phyloP scores from a whole-genome alignment of 1,140 invertebrate genomes.

The Penaeus vannamei region DNA sequence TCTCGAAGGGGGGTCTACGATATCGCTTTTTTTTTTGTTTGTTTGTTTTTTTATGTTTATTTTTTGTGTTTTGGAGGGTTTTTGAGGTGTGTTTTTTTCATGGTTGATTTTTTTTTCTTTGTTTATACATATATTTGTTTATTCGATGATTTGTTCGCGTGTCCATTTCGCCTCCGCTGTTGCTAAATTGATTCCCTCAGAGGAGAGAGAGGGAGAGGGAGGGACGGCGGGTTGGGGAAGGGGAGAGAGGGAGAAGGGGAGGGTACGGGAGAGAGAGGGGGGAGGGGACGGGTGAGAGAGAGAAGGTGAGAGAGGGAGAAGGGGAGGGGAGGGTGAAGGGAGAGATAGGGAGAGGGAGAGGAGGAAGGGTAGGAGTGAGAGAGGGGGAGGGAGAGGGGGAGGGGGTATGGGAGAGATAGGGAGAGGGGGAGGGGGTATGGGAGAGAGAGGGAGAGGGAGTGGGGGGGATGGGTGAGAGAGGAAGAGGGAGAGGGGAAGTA shows the following conservation, averaged over 20 bases:
- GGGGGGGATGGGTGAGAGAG: neutral
- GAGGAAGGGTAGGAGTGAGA: neutral
- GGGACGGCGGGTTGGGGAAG: neutral
- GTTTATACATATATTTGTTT: neutral
- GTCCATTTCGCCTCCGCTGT: neutral
- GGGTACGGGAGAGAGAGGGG: neutral
- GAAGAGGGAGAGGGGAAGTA: constrained; percentile 10
- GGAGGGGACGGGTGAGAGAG: neutral
- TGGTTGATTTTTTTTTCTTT: neutral
- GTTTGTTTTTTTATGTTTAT: too few relatives aligned
- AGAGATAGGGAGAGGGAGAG: neutral
- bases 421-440: neutral
- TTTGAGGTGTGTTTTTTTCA: neutral
- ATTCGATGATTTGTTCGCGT: neutral
- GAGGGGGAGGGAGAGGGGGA: neutral
- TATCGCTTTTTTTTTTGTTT: too few relatives aligned
- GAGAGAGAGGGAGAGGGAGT: neutral
- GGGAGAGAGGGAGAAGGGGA: constrained; percentile 30
- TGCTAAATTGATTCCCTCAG: constrained; percentile 29
- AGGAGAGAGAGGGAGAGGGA: neutral
- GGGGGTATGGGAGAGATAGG: constrained; percentile 29
- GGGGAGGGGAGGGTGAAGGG: neutral
- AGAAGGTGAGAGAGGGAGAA: constrained; percentile 5
- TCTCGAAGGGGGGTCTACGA: too few relatives aligned
- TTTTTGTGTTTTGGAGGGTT: too few relatives aligned